A percentile compares a stretch with the other conserved stretches of the same genome.
Evolutionary conservation across 1,140 invertebrate genomes (phyloP).

Genomic region (Drosophila quadrilineata): DNA sequence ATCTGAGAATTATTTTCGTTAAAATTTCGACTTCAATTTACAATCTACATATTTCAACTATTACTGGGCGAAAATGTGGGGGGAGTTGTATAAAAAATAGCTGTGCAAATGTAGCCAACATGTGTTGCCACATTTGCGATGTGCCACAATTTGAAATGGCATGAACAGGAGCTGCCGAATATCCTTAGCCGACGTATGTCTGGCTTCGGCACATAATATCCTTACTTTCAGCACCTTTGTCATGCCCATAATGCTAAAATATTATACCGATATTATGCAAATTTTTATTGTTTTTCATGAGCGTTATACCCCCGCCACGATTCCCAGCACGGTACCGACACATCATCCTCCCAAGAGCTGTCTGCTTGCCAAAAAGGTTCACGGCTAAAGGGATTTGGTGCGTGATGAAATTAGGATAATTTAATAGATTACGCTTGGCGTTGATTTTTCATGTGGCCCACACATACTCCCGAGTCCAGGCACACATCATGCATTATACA

Average conservation of each 20-base stretch:
- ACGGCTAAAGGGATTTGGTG: slow-evolving; percentile 75
- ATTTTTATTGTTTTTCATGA: slow-evolving; percentile 72
- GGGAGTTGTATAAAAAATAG: slow-evolving; percentile 4
- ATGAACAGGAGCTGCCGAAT: slow-evolving; percentile 3
- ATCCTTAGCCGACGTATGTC: slow-evolving; percentile 25
- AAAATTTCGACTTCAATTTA: slow-evolving; percentile 46
- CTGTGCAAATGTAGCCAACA: slow-evolving; percentile 44
- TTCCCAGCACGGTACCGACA: too few relatives aligned
- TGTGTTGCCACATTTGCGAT: slow-evolving; percentile 54
- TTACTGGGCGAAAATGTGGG: too few relatives aligned
- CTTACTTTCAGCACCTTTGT: slow-evolving; percentile 67
- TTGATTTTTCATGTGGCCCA: slow-evolving; percentile 64
- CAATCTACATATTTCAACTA: too few relatives aligned
- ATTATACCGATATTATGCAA: slow-evolving; percentile 80
- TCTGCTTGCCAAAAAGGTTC: slow-evolving; percentile 37
- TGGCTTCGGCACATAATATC: slow-evolving; percentile 42
- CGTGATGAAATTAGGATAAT: slow-evolving; percentile 80
- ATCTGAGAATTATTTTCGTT: too few relatives aligned
- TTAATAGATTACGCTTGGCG: slow-evolving; percentile 75
- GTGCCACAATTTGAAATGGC: slow-evolving; percentile 16
- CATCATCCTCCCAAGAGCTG: too few relatives aligned
- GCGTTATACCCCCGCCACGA: background rate
- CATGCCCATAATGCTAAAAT: slow-evolving; percentile 73
- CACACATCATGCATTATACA: slow-evolving; percentile 67
- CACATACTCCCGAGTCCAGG: background rate